These are phyloP conservation scores for Cassiopea andromeda DNA, from an alignment of 30 jellyfish, hydroid and myxozoan genomes.

Conservation along the genomic window DNA sequence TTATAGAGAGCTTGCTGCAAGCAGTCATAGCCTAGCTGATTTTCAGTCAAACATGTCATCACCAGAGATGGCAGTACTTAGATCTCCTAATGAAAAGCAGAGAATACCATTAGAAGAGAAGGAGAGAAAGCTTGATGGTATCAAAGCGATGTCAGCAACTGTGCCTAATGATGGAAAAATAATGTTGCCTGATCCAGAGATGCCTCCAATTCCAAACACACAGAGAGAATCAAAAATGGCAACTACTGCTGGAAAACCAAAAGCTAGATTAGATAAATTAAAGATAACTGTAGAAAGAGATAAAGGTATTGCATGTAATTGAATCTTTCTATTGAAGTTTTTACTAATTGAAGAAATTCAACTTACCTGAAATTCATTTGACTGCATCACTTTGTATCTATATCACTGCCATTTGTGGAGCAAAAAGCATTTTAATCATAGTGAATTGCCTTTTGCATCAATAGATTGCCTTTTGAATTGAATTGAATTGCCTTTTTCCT, in stretches of 20 bases:
- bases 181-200: slow-evolving; percentile 27
- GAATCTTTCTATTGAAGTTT: neutral
- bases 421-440: no score
- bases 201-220: slow-evolving; percentile 25
- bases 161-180: slow-evolving; percentile 21
- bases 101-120: slow-evolving; percentile 22
- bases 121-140: slow-evolving; percentile 5
- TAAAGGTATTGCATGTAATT: slow-evolving; percentile 18
- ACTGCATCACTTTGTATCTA: no score
- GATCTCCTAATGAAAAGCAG: slow-evolving; percentile 33
- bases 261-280: slow-evolving; percentile 72
- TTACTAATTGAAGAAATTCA: no score
- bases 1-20: slow-evolving; percentile 71
- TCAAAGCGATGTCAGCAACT: neutral
- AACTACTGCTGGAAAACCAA: slow-evolving; percentile 34
- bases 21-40: slow-evolving; percentile 36
- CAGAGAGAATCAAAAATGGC: slow-evolving; percentile 52
- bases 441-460: no score
- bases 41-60: slow-evolving; percentile 56
- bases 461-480: no score
- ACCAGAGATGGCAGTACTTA: slow-evolving; percentile 32
- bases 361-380: no score
- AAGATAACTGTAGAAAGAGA: slow-evolving; percentile 13
- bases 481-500: no score
- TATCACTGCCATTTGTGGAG: no score